Conservation (phyloP, 2,113 vertebrate genomes). For the Nycticorax nycticorax region DNA sequence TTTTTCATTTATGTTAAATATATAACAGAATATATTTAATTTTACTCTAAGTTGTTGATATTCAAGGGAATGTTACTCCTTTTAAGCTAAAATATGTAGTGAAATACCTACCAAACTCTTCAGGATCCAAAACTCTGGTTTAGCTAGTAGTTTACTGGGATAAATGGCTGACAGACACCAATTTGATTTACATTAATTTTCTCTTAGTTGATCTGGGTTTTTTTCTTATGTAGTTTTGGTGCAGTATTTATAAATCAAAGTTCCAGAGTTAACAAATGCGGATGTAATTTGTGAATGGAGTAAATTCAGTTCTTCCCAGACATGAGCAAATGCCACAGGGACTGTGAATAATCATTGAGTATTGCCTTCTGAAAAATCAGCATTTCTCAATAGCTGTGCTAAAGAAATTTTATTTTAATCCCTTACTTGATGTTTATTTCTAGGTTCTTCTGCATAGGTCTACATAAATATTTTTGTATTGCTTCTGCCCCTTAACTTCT, state of each 20-base stretch:
- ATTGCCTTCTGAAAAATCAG: neutral
- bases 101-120: neutral
- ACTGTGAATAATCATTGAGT: neutral
- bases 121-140: neutral
- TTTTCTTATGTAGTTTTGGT: neutral
- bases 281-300: neutral
- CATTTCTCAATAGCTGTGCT: neutral
- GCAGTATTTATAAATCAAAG: neutral
- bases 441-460: neutral
- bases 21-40: neutral
- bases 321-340: neutral
- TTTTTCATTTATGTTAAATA: neutral
- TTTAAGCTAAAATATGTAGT: neutral
- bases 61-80: neutral
- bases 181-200: neutral
- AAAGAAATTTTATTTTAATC: neutral
- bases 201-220: neutral
- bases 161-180: neutral
- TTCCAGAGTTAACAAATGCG: neutral
- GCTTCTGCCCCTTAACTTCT: neutral
- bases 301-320: neutral
- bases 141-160: neutral
- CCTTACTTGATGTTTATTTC: neutral
- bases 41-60: neutral
- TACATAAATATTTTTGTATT: neutral